Percentiles rank a stretch among this genome's conserved stretches.
phyloP scores from a whole-genome alignment of 2,888 invertebrate genomes.

The Patella pellucida region DNA sequence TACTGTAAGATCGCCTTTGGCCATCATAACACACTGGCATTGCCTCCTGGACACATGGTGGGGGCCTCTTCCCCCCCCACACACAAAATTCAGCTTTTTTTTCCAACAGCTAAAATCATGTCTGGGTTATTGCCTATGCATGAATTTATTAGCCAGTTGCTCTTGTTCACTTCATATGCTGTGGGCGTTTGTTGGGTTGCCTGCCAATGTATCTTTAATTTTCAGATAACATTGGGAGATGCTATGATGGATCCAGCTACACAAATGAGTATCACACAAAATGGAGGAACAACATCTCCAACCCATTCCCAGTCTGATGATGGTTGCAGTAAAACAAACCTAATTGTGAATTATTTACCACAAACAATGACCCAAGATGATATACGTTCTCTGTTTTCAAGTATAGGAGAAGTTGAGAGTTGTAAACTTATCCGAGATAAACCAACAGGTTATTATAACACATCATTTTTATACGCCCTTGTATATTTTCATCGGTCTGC shows the following conservation, averaged over 20 bases:
- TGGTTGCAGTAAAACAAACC: slow-evolving; percentile 80
- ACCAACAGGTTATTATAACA: slow-evolving; percentile 81
- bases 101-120: no score
- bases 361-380: slow-evolving; percentile 99
- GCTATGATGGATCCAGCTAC: slow-evolving; percentile 57
- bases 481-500: no score
- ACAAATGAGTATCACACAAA: slow-evolving; percentile 49
- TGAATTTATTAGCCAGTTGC: neutral
- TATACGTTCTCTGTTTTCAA: slow-evolving; percentile 96
- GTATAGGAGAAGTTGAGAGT: slow-evolving; percentile 98
- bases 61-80: no score
- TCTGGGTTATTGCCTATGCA: neutral
- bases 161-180: neutral
- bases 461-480: no score
- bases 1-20: no score
- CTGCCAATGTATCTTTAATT: slow-evolving; percentile 17
- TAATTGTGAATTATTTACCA: slow-evolving; percentile 99
- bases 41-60: no score
- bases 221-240: slow-evolving; percentile 60
- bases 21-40: no score
- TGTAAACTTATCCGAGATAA: slow-evolving; percentile 99
- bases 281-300: slow-evolving; percentile 60
- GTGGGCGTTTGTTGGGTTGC: neutral
- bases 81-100: no score
- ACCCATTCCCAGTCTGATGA: slow-evolving; percentile 59